Conservation (phyloP, 2,113 vertebrate genomes). For the Haemorhous mexicanus region DNA sequence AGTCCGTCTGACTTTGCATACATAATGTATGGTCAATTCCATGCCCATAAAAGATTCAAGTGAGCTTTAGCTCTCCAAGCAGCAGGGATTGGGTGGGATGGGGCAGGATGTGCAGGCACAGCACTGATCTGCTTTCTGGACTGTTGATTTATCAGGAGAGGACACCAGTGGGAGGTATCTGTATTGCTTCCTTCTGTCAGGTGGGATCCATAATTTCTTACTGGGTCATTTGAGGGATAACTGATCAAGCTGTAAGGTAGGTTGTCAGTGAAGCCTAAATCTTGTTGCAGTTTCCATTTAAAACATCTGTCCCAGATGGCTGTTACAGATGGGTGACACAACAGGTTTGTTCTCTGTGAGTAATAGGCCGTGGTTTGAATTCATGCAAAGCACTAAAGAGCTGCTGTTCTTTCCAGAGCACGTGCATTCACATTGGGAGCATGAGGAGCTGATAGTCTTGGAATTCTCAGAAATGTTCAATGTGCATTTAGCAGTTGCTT, state of each 20-base stretch:
- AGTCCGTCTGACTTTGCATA: not conserved
- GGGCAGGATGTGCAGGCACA: not conserved
- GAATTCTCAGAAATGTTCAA: not conserved
- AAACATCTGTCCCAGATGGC: conserved; percentile 26
- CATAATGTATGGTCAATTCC: not conserved
- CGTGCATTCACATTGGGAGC: not conserved
- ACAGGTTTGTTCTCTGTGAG: conserved; percentile 3
- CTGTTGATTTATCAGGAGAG: not conserved
- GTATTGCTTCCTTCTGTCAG: not conserved
- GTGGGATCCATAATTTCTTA: not conserved
- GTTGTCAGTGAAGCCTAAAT: not conserved
- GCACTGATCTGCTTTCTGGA: not conserved
- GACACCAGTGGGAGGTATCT: not conserved
- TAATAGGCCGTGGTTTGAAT: not conserved
- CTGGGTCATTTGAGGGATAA: not conserved
- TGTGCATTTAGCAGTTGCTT: not conserved
- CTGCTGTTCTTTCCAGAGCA: not conserved
- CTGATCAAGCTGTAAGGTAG: not conserved
- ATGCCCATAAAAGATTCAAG: not conserved
- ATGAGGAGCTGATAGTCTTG: not conserved
- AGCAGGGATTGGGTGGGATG: not conserved
- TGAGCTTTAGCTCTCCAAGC: not conserved
- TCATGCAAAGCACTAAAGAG: not conserved
- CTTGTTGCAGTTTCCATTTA: not conserved
- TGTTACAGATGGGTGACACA: not conserved